Conservation (phyloP, 2,113 vertebrate species). For the Mesoclemmys tuberculata region DNA sequence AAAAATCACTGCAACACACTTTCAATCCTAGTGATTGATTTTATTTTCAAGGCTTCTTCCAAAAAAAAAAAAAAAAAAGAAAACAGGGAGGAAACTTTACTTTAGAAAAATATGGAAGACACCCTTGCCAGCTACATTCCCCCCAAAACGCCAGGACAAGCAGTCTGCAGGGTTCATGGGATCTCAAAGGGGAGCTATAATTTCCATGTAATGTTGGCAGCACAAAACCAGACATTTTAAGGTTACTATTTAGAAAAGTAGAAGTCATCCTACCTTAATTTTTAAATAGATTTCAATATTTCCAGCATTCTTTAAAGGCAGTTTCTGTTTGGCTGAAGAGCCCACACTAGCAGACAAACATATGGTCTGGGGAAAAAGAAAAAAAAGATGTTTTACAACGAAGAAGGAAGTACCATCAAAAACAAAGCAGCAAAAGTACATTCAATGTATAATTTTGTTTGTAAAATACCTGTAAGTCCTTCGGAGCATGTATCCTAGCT, state of each 20-base stretch:
- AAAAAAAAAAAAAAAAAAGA: too few relatives aligned
- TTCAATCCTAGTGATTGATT: not conserved
- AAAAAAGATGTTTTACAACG: not conserved
- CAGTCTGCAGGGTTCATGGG: not conserved
- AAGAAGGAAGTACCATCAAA: not conserved
- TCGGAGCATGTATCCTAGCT: conserved; percentile 91
- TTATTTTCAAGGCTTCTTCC: not conserved
- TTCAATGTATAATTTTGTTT: not conserved
- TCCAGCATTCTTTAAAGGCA: conserved; percentile 95
- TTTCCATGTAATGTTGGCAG: not conserved
- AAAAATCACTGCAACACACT: not conserved
- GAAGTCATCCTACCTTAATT: conserved; percentile 83
- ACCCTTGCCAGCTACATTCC: not conserved
- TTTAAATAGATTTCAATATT: conserved; percentile 91
- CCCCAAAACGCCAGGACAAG: not conserved
- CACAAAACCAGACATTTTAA: not conserved
- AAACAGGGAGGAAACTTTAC: not conserved
- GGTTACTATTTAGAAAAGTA: not conserved
- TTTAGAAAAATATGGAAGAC: not conserved
- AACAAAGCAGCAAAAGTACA: not conserved
- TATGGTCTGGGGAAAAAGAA: conserved; percentile 84
- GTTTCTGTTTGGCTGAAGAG: conserved; percentile 82
- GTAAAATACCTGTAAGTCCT: conserved; percentile 87
- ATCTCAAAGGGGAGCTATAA: not conserved
- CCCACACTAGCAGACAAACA: conserved; percentile 80